phyloP scores from a whole-genome alignment of 1,140 invertebrate species.

The Zaprionus kolodkinae region DNA sequence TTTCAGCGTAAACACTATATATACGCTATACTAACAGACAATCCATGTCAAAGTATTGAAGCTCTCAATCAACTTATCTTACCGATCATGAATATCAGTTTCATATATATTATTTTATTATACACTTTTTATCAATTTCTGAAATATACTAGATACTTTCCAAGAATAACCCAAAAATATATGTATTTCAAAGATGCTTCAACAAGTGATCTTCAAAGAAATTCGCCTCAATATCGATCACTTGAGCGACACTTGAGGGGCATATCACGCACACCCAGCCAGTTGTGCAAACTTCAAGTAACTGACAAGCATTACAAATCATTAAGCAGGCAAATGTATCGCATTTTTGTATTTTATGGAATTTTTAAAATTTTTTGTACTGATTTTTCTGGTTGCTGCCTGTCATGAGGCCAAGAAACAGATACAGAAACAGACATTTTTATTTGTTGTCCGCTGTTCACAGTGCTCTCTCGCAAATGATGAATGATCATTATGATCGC shows the following conservation, averaged over 20 bases:
- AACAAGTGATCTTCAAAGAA: conserved; percentile 7
- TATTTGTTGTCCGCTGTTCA: conserved; percentile 68
- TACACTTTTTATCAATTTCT: no score
- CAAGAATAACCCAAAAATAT: not conserved
- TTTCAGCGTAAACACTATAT: no score
- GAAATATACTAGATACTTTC: not conserved
- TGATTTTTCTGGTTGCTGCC: conserved; percentile 4
- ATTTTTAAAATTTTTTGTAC: conserved; percentile 26
- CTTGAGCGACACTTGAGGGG: conserved; percentile 23
- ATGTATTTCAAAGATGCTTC: conserved; percentile 7
- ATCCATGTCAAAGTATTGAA: not conserved
- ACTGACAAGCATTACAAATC: conserved; percentile 70
- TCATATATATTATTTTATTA: not conserved
- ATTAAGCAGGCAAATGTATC: conserved; percentile 54
- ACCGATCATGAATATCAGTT: not conserved
- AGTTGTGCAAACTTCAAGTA: conserved; percentile 26
- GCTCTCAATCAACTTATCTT: not conserved
- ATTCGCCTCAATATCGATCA: conserved; percentile 39
- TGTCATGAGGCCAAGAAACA: conserved; percentile 69
- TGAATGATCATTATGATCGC: conserved; percentile 70
- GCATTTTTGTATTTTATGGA: conserved; percentile 48
- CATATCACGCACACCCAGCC: conserved; percentile 3
- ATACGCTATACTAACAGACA: not conserved
- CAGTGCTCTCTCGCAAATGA: conserved; percentile 50
- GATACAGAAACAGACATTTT: conserved; percentile 75